Evolutionary conservation across 2,797 vertebrate genomes (phyloP).

Genomic region (Margarornis squamiger): DNA sequence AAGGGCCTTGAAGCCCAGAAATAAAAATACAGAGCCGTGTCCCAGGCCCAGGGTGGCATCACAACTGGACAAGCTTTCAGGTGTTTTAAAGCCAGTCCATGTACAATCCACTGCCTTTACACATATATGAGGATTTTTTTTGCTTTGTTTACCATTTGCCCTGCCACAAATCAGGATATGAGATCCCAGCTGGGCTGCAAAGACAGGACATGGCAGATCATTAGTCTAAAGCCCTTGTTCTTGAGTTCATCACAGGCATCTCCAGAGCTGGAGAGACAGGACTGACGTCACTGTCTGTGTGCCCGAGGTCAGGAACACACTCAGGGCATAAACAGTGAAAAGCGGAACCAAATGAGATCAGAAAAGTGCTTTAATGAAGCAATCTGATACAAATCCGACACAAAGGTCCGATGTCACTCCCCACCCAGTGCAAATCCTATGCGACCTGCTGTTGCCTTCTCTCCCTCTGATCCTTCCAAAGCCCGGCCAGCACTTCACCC

Average conservation of each 20-base stretch:
- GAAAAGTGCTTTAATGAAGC: neutral
- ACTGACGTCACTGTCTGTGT: neutral
- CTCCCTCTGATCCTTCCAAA: neutral
- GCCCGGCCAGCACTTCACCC: fast-evolving
- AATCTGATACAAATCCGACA: neutral
- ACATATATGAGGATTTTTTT: fast-evolving
- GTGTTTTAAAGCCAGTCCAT: neutral
- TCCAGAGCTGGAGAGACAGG: neutral
- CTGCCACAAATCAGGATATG: fast-evolving
- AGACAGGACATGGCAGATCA: neutral
- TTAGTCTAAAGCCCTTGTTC: neutral
- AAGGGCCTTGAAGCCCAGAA: neutral
- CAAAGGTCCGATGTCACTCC: fast-evolving
- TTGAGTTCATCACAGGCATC: neutral
- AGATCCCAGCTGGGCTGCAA: neutral
- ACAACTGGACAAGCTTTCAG: neutral
- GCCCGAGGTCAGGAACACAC: neutral
- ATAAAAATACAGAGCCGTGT: fast-evolving
- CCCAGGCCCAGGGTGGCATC: neutral
- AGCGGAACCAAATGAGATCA: fast-evolving
- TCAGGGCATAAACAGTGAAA: fast-evolving
- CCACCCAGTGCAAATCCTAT: neutral
- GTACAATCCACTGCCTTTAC: neutral
- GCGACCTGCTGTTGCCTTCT: neutral
- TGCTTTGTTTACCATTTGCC: neutral